phyloP scores from a whole-genome alignment of 2,888 invertebrate species.

The Trimorus sp. region DNA sequence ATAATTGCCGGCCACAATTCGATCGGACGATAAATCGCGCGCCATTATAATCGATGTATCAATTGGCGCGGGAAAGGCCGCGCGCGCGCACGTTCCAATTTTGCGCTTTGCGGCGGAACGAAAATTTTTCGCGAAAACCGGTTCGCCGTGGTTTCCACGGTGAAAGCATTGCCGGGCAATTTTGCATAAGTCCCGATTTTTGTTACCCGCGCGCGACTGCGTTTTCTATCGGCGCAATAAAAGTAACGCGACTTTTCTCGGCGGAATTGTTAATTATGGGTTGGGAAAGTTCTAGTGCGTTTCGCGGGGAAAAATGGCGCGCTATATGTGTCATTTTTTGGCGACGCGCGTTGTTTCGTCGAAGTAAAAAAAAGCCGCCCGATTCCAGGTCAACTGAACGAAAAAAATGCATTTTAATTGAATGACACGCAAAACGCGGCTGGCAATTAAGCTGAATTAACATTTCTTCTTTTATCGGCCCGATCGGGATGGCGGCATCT shows the following conservation, averaged over 20 bases:
- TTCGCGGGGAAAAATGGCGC: not conserved
- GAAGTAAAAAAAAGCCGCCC: no score
- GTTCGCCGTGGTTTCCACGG: constrained; percentile 43
- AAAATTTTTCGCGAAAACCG: constrained; percentile 32
- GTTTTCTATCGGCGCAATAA: constrained; percentile 36
- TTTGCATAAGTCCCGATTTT: constrained; percentile 43
- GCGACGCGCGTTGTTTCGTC: no score
- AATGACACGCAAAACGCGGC: no score
- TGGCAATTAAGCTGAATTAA: no score
- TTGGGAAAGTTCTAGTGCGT: constrained; percentile 34
- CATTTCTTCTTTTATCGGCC: no score
- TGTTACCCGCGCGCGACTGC: constrained; percentile 14
- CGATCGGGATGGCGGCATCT: no score
- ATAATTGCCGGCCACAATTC: constrained; percentile 1
- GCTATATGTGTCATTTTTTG: no score
- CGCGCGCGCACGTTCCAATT: constrained; percentile 19
- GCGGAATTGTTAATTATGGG: constrained; percentile 34
- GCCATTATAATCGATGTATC: constrained; percentile 14
- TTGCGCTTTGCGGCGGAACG: constrained; percentile 5
- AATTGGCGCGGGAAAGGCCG: constrained; percentile 25
- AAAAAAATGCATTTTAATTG: not conserved
- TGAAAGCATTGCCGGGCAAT: constrained; percentile 53
- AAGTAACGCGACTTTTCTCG: constrained; percentile 42
- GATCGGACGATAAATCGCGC: constrained; percentile 12
- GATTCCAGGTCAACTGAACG: not conserved